These are phyloP conservation scores for Rotaria sp. DNA, from an alignment of 2,888 invertebrate genomes.

Conservation along the genomic window DNA sequence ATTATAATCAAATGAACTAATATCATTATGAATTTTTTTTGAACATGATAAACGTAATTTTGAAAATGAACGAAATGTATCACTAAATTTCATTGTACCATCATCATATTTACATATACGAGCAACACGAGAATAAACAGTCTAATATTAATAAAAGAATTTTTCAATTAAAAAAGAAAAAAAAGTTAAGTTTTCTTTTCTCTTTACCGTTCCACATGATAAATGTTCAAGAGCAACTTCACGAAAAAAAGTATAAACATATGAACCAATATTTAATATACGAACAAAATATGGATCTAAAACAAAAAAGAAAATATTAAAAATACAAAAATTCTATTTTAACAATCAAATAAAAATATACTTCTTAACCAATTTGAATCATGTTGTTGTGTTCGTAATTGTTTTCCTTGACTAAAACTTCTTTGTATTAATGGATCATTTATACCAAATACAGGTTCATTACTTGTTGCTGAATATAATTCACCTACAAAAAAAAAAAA, in stretches of 20 bases:
- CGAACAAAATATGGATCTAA: slow-evolving; percentile 80
- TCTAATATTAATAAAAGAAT: slow-evolving; percentile 43
- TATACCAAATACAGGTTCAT: slow-evolving; percentile 45
- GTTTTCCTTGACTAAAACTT: slow-evolving; percentile 54
- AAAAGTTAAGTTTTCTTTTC: slow-evolving; percentile 36
- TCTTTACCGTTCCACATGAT: slow-evolving; percentile 79
- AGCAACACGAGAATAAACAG: slow-evolving; percentile 84
- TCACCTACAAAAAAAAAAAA: slow-evolving; percentile 44
- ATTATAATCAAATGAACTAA: slow-evolving; percentile 91
- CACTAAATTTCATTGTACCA: slow-evolving; percentile 61
- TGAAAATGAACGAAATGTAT: slow-evolving; percentile 22
- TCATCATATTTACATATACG: slow-evolving; percentile 68
- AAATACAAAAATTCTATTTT: slow-evolving; percentile 12
- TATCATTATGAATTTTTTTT: slow-evolving; percentile 50
- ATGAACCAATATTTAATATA: slow-evolving; percentile 77
- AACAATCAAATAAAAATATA: slow-evolving; percentile 42
- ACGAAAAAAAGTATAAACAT: slow-evolving; percentile 80
- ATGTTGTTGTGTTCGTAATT: slow-evolving; percentile 72
- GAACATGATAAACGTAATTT: not conserved
- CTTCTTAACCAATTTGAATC: slow-evolving; percentile 76
- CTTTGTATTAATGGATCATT: slow-evolving; percentile 69
- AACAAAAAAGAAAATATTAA: not conserved
- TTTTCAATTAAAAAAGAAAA: slow-evolving; percentile 41
- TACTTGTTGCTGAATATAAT: slow-evolving; percentile 50
- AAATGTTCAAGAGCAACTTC: slow-evolving; percentile 84